A percentile compares a stretch with the other conserved stretches of the same genome.
Evolutionary conservation across 2,888 invertebrate species (phyloP).

Genomic region (Lucinisca nassula): DNA sequence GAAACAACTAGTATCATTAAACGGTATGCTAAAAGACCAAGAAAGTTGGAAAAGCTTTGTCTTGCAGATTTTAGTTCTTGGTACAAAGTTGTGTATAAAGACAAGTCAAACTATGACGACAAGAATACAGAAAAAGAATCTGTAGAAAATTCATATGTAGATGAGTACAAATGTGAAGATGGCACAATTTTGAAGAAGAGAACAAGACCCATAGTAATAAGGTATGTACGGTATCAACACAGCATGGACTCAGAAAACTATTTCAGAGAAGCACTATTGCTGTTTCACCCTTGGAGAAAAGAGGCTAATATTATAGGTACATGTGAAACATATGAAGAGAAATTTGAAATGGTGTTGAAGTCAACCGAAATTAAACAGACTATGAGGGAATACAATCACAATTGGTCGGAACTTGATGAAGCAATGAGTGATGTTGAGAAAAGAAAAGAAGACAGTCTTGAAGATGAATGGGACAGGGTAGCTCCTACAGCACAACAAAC

Average conservation of each 20-base stretch:
- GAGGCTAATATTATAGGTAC: neutral
- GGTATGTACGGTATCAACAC: neutral
- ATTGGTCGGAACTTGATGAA: neutral
- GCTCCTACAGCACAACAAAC: neutral
- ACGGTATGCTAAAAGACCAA: slow-evolving; percentile 54
- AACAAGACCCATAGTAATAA: neutral
- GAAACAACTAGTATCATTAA: slow-evolving; percentile 45
- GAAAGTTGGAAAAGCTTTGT: slow-evolving; percentile 36
- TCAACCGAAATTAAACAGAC: neutral
- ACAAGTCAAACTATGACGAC: neutral
- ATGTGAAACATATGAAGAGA: neutral
- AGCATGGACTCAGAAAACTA: neutral
- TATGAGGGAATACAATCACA: neutral
- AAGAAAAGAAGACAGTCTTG: neutral
- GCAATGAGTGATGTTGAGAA: neutral
- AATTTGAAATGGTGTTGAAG: neutral
- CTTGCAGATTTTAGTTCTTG: slow-evolving; percentile 61
- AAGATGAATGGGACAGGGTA: neutral
- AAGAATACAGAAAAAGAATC: neutral
- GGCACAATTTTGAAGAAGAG: neutral
- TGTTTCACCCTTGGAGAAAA: neutral
- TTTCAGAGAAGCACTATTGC: neutral
- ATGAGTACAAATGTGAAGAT: neutral
- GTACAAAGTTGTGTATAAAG: too few relatives aligned
- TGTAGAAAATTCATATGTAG: neutral